phyloP scores from a whole-genome alignment of 2,113 vertebrate genomes.

The Microcebus jonahi region DNA sequence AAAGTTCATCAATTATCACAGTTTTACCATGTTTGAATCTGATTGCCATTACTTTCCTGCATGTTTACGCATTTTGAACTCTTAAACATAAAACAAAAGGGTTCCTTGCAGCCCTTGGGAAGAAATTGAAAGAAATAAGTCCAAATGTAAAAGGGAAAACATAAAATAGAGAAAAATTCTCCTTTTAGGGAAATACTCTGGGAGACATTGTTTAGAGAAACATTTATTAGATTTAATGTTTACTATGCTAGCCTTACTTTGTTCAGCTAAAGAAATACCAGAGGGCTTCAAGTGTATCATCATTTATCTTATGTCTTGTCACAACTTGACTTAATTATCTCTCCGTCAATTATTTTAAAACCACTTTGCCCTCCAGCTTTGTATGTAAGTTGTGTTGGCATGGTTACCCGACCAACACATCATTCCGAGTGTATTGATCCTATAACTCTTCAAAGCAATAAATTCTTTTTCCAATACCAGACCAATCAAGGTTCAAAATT shows the following conservation, averaged over 20 bases:
- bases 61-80: background rate
- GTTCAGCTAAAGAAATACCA: slow-evolving; percentile 51
- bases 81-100: background rate
- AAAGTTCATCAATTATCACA: background rate
- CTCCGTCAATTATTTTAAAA: slow-evolving; percentile 77
- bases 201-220: background rate
- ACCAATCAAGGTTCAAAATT: slow-evolving; percentile 70
- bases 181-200: background rate
- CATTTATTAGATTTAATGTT: slow-evolving; percentile 56
- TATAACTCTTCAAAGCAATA: slow-evolving; percentile 68
- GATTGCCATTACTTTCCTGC: background rate
- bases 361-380: slow-evolving; percentile 68
- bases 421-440: slow-evolving; percentile 74
- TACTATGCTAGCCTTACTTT: slow-evolving; percentile 17
- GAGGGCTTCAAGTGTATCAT: slow-evolving; percentile 64
- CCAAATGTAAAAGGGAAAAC: background rate
- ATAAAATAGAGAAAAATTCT: slow-evolving; percentile 8
- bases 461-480: slow-evolving; percentile 71
- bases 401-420: slow-evolving; percentile 69
- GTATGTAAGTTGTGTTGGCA: slow-evolving; percentile 76
- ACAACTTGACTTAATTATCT: slow-evolving; percentile 79
- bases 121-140: background rate
- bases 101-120: background rate
- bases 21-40: background rate
- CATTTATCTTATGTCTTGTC: slow-evolving; percentile 75